These are phyloP conservation scores for Clusia tigrina DNA, from an alignment of 2,888 invertebrate genomes.

Conservation along the genomic window DNA sequence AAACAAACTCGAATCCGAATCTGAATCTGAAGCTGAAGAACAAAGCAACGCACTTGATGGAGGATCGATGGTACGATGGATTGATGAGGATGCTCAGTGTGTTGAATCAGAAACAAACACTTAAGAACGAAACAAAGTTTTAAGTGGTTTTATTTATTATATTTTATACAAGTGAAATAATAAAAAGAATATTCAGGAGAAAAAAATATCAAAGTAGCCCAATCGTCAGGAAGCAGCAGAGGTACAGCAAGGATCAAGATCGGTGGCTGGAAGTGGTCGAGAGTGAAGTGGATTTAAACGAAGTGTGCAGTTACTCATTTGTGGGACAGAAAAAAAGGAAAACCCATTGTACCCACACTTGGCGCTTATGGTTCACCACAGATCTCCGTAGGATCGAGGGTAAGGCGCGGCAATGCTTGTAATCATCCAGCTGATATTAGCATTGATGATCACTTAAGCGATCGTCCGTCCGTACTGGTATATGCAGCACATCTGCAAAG, in stretches of 20 bases:
- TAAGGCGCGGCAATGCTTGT: not conserved
- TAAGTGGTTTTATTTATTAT: constrained; percentile 10
- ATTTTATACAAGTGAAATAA: too few relatives aligned
- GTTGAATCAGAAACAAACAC: constrained; percentile 5
- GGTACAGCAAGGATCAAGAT: not conserved
- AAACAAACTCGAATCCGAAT: too few relatives aligned
- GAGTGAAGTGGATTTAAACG: not conserved
- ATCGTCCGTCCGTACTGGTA: constrained; percentile 10
- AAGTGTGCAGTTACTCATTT: too few relatives aligned
- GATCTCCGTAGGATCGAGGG: constrained; percentile 7
- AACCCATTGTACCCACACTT: constrained; percentile 11
- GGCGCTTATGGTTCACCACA: constrained; percentile 15
- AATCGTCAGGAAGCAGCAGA: not conserved
- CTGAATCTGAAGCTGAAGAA: too few relatives aligned
- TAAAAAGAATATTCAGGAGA: too few relatives aligned
- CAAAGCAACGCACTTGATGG: constrained; percentile 57
- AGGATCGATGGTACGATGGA: constrained; percentile 42
- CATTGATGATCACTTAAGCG: constrained; percentile 24
- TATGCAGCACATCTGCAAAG: constrained; percentile 7
- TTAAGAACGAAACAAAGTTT: constrained; percentile 7
- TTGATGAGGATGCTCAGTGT: constrained; percentile 28
- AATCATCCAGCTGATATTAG: constrained; percentile 25
- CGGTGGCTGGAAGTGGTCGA: not conserved
- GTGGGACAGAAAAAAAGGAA: not conserved
- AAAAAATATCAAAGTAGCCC: too few relatives aligned